phyloP scores from a whole-genome alignment of 2,888 invertebrate genomes.

The Nephrotoma flavescens region DNA sequence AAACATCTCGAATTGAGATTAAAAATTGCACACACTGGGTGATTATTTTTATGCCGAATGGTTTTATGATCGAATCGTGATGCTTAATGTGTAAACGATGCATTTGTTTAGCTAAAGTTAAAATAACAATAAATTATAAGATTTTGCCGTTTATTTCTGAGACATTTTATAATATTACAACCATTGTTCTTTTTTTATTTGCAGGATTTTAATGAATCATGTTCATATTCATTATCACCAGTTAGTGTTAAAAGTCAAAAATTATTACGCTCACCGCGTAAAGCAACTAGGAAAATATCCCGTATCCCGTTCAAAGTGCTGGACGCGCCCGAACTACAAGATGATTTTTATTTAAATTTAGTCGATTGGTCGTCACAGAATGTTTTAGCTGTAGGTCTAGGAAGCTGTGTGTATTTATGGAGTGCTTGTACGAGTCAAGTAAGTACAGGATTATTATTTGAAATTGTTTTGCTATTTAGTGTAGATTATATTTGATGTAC shows the following conservation, averaged over 20 bases:
- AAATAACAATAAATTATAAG: not conserved
- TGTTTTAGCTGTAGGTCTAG: conserved; percentile 92
- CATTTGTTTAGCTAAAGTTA: not conserved
- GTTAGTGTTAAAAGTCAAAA: conserved; percentile 92
- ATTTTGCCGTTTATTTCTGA: not conserved
- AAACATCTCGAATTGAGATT: not conserved
- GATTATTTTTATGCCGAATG: not conserved
- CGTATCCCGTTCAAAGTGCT: conserved; percentile 95
- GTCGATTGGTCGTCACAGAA: conserved; percentile 99
- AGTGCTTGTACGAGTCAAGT: conserved; percentile 96
- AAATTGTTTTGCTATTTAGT: not conserved
- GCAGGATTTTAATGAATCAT: conserved; percentile 63
- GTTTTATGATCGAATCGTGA: not conserved
- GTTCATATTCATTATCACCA: conserved; percentile 89
- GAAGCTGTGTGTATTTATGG: conserved; percentile 97
- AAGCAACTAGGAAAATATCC: conserved; percentile 96
- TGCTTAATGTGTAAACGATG: not conserved
- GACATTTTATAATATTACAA: not conserved
- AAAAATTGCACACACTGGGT: not conserved
- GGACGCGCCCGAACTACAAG: conserved; percentile 93
- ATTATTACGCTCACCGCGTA: conserved; percentile 82
- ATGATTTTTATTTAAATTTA: conserved; percentile 97
- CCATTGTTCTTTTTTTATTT: conserved; percentile 24
- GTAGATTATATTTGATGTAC: not conserved
- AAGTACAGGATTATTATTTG: not conserved